These are phyloP conservation scores for Metopia argyrocephala DNA, from an alignment of 2,888 invertebrate genomes.

Conservation along the genomic window DNA sequence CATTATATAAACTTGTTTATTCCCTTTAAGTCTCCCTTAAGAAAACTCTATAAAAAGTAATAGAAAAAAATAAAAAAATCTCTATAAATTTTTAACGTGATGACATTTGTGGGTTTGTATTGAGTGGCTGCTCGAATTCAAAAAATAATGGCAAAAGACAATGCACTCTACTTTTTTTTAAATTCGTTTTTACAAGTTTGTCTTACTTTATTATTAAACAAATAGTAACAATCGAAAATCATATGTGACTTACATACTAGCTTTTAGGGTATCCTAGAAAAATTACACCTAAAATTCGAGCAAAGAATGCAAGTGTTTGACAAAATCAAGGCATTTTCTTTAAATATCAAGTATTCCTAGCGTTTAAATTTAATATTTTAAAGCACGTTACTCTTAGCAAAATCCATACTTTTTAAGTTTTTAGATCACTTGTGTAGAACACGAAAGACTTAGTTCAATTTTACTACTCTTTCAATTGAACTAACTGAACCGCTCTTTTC, in stretches of 20 bases:
- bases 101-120: conserved; percentile 13
- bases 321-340: too few species aligned
- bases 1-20: background rate
- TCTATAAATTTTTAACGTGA: conserved; percentile 30
- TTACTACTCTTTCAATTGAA: too few species aligned
- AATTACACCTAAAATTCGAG: too few species aligned
- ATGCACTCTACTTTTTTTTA: background rate
- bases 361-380: too few species aligned
- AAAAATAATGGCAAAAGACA: conserved; percentile 6
- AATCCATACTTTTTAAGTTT: too few species aligned
- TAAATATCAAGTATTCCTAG: too few species aligned
- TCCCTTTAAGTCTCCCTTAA: background rate
- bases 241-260: background rate
- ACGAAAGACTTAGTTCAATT: too few species aligned
- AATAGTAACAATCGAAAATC: background rate
- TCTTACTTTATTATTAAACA: conserved; percentile 41
- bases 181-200: conserved; percentile 46
- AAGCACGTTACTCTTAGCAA: too few species aligned
- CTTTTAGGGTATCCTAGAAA: conserved; percentile 15
- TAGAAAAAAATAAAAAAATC: conserved; percentile 12
- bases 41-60: background rate
- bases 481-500: too few species aligned
- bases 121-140: background rate
- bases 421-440: too few species aligned
- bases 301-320: too few species aligned